A percentile compares a stretch with the other conserved stretches of the same genome.
These are phyloP conservation scores for Oegoconia quadripuncta DNA, from an alignment of 2,888 invertebrate species.

Conservation along the genomic window DNA sequence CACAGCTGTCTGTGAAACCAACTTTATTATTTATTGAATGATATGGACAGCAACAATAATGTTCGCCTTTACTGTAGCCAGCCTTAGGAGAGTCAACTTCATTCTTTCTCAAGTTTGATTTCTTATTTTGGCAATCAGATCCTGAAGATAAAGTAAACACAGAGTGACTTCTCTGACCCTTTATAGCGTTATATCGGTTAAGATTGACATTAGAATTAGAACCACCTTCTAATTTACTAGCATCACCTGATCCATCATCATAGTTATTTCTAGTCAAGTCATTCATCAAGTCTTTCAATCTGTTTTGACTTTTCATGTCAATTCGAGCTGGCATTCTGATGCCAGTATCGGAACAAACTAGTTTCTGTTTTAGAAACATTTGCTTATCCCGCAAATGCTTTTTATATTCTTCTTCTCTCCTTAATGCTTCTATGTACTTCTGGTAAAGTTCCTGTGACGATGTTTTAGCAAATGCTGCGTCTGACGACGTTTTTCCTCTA, in stretches of 20 bases:
- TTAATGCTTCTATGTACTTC: constrained; percentile 61
- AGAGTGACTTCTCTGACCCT: constrained; percentile 59
- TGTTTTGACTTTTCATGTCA: constrained; percentile 39
- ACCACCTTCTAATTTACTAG: constrained; percentile 62
- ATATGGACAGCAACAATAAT: constrained; percentile 51
- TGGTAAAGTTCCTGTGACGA: constrained; percentile 66
- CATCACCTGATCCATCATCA: constrained; percentile 69
- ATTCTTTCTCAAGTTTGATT: constrained; percentile 41
- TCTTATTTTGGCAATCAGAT: constrained; percentile 42
- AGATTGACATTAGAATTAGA: constrained; percentile 37
- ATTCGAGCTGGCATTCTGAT: constrained; percentile 34
- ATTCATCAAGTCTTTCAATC: constrained; percentile 59
- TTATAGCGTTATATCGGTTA: constrained; percentile 30
- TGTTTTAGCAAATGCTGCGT: constrained; percentile 45
- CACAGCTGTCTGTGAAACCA: constrained; percentile 50
- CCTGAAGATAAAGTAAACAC: constrained; percentile 68
- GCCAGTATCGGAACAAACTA: constrained; percentile 49
- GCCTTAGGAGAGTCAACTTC: constrained; percentile 37
- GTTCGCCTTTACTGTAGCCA: constrained; percentile 36
- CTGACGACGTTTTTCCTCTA: constrained; percentile 50
- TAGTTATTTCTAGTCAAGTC: constrained; percentile 68
- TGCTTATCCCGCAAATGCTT: constrained; percentile 62
- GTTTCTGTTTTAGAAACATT: constrained; percentile 61
- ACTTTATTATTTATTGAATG: constrained; percentile 37
- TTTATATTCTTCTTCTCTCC: constrained; percentile 59